Evolutionary conservation across 2,113 vertebrate species (phyloP).

Genomic region (Poeciliopsis turrubarensis): DNA sequence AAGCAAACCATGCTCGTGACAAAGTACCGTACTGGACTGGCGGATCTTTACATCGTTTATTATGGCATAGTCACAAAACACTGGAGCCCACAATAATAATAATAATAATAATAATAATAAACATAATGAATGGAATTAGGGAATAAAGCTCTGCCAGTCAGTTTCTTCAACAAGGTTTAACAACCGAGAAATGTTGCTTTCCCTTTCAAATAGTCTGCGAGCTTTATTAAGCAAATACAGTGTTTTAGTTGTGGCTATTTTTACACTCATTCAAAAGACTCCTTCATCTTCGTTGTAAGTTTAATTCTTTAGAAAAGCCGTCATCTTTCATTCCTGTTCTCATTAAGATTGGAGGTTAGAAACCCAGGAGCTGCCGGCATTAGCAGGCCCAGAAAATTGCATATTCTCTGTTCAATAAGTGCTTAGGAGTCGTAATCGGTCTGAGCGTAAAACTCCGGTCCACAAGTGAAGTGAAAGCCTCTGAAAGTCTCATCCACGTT

Average conservation of each 20-base stretch:
- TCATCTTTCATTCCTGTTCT: conserved; percentile 50
- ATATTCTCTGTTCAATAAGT: conserved; percentile 69
- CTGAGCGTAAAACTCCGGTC: conserved; percentile 67
- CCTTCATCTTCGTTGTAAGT: conserved; percentile 55
- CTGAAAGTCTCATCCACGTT: conserved; percentile 54
- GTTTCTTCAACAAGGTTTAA: conserved; percentile 23
- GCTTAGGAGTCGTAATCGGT: conserved; percentile 73
- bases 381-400: conserved; percentile 67
- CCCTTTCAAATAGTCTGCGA: conserved; percentile 14
- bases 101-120: too few relatives aligned
- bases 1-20: not conserved
- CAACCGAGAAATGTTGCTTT: conserved; percentile 37
- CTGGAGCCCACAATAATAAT: not conserved
- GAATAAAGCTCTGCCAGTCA: not conserved
- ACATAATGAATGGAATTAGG: not conserved
- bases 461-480: conserved; percentile 58
- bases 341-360: conserved; percentile 65
- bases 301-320: conserved; percentile 68
- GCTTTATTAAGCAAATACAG: conserved; percentile 50
- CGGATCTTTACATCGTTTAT: not conserved
- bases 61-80: not conserved
- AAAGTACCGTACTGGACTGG: not conserved
- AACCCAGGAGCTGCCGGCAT: conserved; percentile 67
- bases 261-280: conserved; percentile 30
- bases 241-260: conserved; percentile 57